Base-by-base conservation (phyloP, 2,888 invertebrate genomes). In the Drosophila mimetica region DNA sequence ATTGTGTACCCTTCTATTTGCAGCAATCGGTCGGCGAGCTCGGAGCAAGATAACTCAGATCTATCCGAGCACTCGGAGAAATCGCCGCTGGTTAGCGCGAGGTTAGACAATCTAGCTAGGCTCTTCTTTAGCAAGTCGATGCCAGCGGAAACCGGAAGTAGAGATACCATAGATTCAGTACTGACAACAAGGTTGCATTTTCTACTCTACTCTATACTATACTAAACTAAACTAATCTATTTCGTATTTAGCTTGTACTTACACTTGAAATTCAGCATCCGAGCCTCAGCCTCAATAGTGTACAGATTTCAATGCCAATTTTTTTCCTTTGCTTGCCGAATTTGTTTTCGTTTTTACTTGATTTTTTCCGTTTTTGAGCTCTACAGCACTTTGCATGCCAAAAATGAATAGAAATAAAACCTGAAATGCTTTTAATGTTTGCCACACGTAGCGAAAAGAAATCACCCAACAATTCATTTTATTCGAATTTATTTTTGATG, bases 31-130 rank as follows among this genome's bases (percentile, higher is more conserved):
- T 94, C 94, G 79, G 93, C 93, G 57, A 94, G 94, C 87, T 93
- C 94, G 78, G 94, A 94, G 78, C 93, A 93, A 77, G 93, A 92
- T 72, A 93, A 93, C 87, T 92, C 91, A 58, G 91, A 92, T 79
- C 88, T 81, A 66, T 91, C 91, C 77, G 92, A 92, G 78, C 92
- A 92, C 84, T 92, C 92, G 88, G 94, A 94, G 88, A 94, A 94
- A 71, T 93, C 95, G 25, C 95, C 95, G 22, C 93, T 95, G 63
- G 94, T 95, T 87, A 93, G 95, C 78, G 93, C 94, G 92, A 95
- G 95, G 91, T 94, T 95, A 80, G 96, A 96, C 91, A 95, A 95
- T 69, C 92, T 96, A 63, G 95, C 95, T 25, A 96, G 95, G 90
- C 92, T 96, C 87, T 93, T 96, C 84, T 96, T 96, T 91, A 94